Conservation (phyloP, 2,888 invertebrate species). For the Drosophila eohydei region DNA sequence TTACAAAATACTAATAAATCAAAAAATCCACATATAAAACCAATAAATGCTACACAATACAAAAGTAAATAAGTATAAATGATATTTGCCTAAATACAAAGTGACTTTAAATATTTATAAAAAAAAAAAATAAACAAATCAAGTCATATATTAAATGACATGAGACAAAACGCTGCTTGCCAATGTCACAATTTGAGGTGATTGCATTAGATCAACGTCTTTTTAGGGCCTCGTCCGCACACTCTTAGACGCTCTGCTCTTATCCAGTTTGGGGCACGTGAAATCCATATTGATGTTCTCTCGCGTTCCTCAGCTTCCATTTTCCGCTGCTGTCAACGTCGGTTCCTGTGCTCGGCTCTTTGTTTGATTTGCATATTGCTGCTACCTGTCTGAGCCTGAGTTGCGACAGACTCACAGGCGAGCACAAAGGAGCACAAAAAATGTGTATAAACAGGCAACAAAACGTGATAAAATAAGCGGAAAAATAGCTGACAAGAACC, state of each 20-base stretch:
- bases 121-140: slow-evolving; percentile 10
- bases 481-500: slow-evolving; percentile 71
- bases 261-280: slow-evolving; percentile 45
- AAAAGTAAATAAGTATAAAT: neutral
- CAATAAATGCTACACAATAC: neutral
- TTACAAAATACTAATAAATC: too few species aligned
- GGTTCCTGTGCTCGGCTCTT: slow-evolving; percentile 44
- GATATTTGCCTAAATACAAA: neutral
- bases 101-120: neutral
- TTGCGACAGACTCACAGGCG: slow-evolving; percentile 42
- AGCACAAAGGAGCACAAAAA: slow-evolving; percentile 35
- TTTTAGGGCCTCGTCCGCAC: slow-evolving; percentile 14
- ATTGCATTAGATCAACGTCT: slow-evolving; percentile 65
- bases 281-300: slow-evolving; percentile 61
- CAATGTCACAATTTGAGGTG: slow-evolving; percentile 48
- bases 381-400: slow-evolving; percentile 71
- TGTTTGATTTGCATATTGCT: slow-evolving; percentile 75
- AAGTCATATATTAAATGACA: slow-evolving; percentile 23
- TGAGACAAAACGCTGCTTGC: slow-evolving; percentile 22
- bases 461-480: slow-evolving; percentile 74
- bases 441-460: slow-evolving; percentile 44
- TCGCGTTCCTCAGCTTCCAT: slow-evolving; percentile 10
- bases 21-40: neutral
- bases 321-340: slow-evolving; percentile 38
- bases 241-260: neutral